Percentiles rank a stretch among this genome's conserved stretches.
phyloP scores from a whole-genome alignment of 2,113 vertebrate genomes.

The Gopherus evgoodei region DNA sequence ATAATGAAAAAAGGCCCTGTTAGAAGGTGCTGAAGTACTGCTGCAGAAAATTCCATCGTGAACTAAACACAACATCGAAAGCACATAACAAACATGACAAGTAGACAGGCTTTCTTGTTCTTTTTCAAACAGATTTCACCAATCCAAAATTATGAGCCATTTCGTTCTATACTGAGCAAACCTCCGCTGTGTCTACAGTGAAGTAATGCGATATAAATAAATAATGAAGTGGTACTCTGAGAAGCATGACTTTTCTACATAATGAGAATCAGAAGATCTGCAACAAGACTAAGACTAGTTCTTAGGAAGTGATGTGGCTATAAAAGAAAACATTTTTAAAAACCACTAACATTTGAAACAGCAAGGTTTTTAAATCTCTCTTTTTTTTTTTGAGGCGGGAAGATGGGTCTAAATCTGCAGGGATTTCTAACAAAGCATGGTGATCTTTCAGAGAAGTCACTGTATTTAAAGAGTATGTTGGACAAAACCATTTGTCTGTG shows the following conservation, averaged over 20 bases:
- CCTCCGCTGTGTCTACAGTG: neutral
- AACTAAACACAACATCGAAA: neutral
- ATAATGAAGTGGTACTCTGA: neutral
- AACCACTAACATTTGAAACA: neutral
- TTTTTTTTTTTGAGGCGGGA: neutral
- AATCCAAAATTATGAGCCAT: neutral
- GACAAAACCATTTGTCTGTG: neutral
- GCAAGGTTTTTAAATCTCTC: neutral
- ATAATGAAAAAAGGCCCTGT: neutral
- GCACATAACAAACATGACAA: neutral
- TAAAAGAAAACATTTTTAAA: neutral
- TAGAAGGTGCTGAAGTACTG: neutral
- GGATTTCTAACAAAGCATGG: neutral
- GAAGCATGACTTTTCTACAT: neutral
- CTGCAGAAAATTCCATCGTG: neutral
- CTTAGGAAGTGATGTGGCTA: neutral
- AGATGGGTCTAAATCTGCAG: neutral
- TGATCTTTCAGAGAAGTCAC: neutral
- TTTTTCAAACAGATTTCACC: neutral
- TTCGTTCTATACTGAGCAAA: neutral
- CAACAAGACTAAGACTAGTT: neutral
- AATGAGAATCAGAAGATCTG: neutral
- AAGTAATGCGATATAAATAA: neutral
- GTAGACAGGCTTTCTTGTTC: neutral
- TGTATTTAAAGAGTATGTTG: neutral